Conservation (phyloP, 2,797 vertebrate genomes). For the Typhlichthys eigenmanni region DNA sequence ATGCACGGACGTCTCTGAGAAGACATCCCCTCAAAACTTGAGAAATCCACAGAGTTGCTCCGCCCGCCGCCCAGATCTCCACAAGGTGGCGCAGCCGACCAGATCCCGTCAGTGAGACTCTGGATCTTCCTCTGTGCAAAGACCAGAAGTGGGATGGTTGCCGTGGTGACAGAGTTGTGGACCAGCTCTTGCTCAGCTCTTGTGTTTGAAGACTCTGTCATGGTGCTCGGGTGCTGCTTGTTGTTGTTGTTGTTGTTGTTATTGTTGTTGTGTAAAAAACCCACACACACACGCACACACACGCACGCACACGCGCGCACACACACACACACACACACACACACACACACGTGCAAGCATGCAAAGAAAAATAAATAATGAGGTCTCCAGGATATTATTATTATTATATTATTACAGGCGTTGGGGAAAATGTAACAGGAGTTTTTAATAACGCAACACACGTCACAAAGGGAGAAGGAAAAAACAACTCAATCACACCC, state of each 20-base stretch:
- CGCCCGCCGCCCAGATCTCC: conserved; percentile 16
- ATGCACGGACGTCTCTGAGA: conserved; percentile 72
- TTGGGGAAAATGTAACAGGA: too few relatives aligned
- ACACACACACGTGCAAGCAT: conserved; percentile 6
- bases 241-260: background rate
- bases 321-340: conserved; percentile 6
- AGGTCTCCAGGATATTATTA: background rate
- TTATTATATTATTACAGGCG: background rate
- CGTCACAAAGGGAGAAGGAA: too few relatives aligned
- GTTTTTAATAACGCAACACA: too few relatives aligned
- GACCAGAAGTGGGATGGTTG: conserved; percentile 59
- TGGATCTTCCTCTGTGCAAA: conserved; percentile 58
- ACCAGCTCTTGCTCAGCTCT: conserved; percentile 61
- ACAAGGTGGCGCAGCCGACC: conserved; percentile 1
- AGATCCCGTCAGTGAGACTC: conserved; percentile 50
- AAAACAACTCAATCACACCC: too few relatives aligned
- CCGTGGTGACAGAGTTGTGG: conserved; percentile 71
- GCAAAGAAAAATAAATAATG: background rate
- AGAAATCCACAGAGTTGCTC: conserved; percentile 54
- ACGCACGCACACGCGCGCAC: conserved; percentile 9
- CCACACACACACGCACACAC: conserved; percentile 1
- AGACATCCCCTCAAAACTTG: conserved; percentile 27
- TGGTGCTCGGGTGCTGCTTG: conserved; percentile 41
- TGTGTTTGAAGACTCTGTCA: conserved; percentile 43
- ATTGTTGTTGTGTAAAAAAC: background rate